Conservation (phyloP, 2,113 vertebrate genomes). For the Labrus mixtus region DNA sequence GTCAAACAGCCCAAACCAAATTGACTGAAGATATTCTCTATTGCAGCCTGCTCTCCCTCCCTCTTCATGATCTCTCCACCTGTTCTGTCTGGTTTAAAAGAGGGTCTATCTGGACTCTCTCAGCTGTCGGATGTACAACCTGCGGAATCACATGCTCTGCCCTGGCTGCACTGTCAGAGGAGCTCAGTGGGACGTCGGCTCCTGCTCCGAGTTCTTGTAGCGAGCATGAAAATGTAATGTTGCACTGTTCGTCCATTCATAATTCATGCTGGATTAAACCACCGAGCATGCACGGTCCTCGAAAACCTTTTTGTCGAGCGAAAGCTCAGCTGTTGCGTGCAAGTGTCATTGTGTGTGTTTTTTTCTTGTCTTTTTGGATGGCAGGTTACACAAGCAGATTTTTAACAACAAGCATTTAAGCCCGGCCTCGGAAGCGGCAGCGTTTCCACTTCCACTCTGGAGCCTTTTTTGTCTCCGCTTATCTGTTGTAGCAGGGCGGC, state of each 20-base stretch:
- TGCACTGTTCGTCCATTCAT: constrained; percentile 33
- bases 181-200: constrained; percentile 5
- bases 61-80: constrained; percentile 6
- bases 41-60: not conserved
- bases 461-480: constrained; percentile 39
- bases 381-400: constrained; percentile 42
- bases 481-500: constrained; percentile 61
- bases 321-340: constrained; percentile 30
- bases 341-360: constrained; percentile 1
- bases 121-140: constrained; percentile 15
- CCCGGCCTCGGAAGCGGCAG: constrained; percentile 24
- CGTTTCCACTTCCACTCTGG: constrained; percentile 29
- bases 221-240: constrained; percentile 30
- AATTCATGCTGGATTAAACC: constrained; percentile 42
- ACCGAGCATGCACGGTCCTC: constrained; percentile 3
- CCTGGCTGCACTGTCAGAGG: constrained; percentile 19
- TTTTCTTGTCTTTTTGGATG: constrained; percentile 10
- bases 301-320: not conserved
- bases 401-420: constrained; percentile 30
- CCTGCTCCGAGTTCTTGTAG: constrained; percentile 5
- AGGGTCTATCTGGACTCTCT: constrained; percentile 23
- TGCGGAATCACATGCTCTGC: constrained; percentile 2
- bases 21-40: not conserved
- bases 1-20: not conserved
- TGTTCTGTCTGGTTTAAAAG: constrained; percentile 20